Base-by-base conservation (phyloP, 2,888 invertebrate genomes). In the Hanleya hanleyi region DNA sequence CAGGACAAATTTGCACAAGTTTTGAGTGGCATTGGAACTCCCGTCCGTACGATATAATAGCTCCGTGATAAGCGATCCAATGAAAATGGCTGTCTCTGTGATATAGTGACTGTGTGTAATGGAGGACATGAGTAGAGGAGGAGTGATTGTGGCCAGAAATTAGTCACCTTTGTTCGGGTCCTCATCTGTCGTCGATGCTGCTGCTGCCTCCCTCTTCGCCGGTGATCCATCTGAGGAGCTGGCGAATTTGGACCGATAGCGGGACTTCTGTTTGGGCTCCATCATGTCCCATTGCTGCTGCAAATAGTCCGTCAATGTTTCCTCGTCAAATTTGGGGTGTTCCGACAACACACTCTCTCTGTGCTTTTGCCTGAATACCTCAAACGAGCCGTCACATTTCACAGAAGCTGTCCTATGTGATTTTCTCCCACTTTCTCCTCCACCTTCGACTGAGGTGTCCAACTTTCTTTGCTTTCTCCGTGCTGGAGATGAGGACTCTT, bases 311-410 rank as follows among this genome's bases (percentile, higher is more conserved):
- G 82, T 77, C 7, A 91, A 75, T 70, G 80, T 80, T 0, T 79
- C 80, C 7, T 86, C 86, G 32, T 81, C 81, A 73, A 84, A 86
- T 7, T 84, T 85, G 6, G 90, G 88, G 73, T 90, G 87, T 51
- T 88, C 86, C 32, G 77, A 77, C n/a, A 81, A 72, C 22, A 88
- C 84, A 67, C 77, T 77, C 22, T 86, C 86, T 6, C 84, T 71
- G 71, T 86, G 84, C 70, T 87, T 88, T 69, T 85, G 80, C 78
- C 84, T 86, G 77, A 87, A 90, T 12, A 87, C 85, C 6, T 86
- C 84, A 83, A 88, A 90, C 0, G 83, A 82, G 0, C 82, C 84
- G 32, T 85, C 84, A n/a, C 66, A 74, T 22, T 71, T 77, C 22
- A 41, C 61, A 1, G 64, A 15, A 15, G 12, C 15, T 35, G 35